Evolutionary conservation across 2,113 vertebrate genomes (phyloP), one percentile per base, ranked within the genome.

Genomic region (Gambusia holbrooki): DNA sequence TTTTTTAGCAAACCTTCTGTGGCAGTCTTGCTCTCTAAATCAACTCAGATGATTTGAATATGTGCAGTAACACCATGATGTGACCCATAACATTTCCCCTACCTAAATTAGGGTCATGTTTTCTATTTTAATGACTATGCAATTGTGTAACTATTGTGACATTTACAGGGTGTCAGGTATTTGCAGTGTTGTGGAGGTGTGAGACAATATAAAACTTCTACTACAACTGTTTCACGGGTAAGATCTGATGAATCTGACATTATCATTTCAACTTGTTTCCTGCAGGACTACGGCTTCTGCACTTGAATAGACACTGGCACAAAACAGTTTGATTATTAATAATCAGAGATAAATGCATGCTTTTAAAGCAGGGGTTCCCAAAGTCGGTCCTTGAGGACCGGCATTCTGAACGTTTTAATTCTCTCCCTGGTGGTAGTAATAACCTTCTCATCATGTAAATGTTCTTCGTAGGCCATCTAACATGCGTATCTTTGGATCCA

Each of bases 141-240:
- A 74, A 74, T 66, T 92, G 80, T 92, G 79, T 94, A 90, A 93
- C 84, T 86, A 75, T 80, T 94, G 92, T 94, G 89, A 92, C 84
- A 85, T 93, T 95, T 93, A 74, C 92, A 94, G 92, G 94, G 89
- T 62, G 86, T 92, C 73, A 84, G 88, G 92, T 91, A 90, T 93
- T 90, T 94, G 90, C 91, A 91, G 88, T 93, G 90, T 95, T 92
- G 82, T 91, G 93, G 93, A 94, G 91, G 80, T 93, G 93, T 93
- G 94, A 95, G 94, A 94, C 95, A 91, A 90, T 94, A 95, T 93
- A 94, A 95, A 95, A 95, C 95, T 93, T 95, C 95, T 93, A 93
- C 95, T 92, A 92, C 95, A 89, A 89, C 95, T 91, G 89, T 94
- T 88, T 90, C 66, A 72, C 95, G 93, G 96, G 97, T 97, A 98